These are phyloP conservation scores for Chalcosyrphus nemorum DNA, from an alignment of 2,888 invertebrate genomes.

Conservation along the genomic window DNA sequence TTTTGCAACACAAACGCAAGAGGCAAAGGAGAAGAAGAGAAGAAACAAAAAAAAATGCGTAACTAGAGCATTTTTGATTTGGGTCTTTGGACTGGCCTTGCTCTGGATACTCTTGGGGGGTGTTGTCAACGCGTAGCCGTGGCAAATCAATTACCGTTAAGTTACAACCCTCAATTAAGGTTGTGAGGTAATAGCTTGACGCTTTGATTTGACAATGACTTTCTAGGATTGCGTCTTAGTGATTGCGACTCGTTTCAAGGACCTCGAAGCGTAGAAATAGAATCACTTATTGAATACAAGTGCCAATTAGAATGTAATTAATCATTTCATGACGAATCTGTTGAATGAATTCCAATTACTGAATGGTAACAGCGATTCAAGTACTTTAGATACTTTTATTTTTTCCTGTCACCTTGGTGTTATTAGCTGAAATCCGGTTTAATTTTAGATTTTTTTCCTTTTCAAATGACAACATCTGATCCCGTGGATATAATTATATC, in stretches of 20 bases:
- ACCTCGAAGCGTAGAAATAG: too few relatives aligned
- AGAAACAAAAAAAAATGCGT: neutral
- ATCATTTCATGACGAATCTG: constrained; percentile 21
- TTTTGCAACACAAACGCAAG: too few relatives aligned
- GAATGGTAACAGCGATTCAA: neutral
- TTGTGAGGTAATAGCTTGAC: neutral
- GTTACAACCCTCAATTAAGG: neutral
- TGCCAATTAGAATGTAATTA: constrained; percentile 25
- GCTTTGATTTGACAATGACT: neutral
- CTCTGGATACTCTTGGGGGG: neutral
- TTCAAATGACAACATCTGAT: constrained; percentile 17
- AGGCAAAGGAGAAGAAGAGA: neutral
- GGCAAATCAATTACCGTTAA: neutral
- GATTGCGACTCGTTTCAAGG: too few relatives aligned
- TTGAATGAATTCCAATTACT: constrained; percentile 35
- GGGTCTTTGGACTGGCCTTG: constrained; percentile 14
- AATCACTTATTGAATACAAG: too few relatives aligned
- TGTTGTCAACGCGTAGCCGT: constrained; percentile 17
- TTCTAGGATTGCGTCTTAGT: neutral
- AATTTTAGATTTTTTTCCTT: too few relatives aligned
- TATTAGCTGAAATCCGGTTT: constrained; percentile 43
- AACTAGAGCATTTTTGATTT: constrained; percentile 1
- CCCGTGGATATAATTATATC: constrained; percentile 1
- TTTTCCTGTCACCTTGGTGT: constrained; percentile 2
- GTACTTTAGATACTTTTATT: constrained; percentile 5